These are phyloP conservation scores for Acinonyx jubatus DNA, from an alignment of 2,113 vertebrate species.

Conservation along the genomic window DNA sequence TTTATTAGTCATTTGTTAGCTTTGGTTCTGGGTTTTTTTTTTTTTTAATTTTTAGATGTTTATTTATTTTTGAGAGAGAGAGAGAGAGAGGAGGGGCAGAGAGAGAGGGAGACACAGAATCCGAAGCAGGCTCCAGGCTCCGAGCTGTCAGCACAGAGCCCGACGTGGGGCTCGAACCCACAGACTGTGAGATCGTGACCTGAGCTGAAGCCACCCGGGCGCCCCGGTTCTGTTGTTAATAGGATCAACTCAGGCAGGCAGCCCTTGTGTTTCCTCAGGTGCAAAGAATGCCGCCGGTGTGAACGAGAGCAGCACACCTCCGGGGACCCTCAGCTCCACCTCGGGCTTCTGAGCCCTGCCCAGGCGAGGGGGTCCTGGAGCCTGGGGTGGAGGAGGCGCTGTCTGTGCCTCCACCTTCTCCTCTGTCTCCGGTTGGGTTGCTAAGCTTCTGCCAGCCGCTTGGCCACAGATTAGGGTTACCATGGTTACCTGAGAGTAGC, in stretches of 20 bases:
- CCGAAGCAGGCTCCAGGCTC: too few relatives aligned
- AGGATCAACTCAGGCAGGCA: neutral
- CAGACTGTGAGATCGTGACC: too few relatives aligned
- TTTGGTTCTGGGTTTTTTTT: neutral
- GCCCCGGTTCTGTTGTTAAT: neutral
- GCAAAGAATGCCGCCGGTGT: accelerated
- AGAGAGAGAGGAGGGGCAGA: too few relatives aligned
- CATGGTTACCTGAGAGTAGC: slow-evolving; percentile 60
- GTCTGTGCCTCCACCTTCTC: neutral
- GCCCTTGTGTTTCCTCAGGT: neutral
- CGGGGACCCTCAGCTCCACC: neutral
- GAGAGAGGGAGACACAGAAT: too few relatives aligned
- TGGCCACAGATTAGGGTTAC: slow-evolving; percentile 51
- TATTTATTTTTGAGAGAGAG: too few relatives aligned
- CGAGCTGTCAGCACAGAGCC: too few relatives aligned
- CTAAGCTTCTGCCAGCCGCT: slow-evolving; percentile 33
- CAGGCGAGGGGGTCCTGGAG: accelerated
- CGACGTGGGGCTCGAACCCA: too few relatives aligned
- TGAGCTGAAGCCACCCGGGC: too few relatives aligned
- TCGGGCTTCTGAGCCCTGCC: accelerated
- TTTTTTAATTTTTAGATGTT: too few relatives aligned
- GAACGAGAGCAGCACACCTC: accelerated
- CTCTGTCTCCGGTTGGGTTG: neutral
- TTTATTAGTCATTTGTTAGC: neutral
- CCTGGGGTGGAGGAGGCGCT: accelerated